These are phyloP conservation scores for Lymantria monacha DNA, from an alignment of 2,888 invertebrate species.

Conservation along the genomic window DNA sequence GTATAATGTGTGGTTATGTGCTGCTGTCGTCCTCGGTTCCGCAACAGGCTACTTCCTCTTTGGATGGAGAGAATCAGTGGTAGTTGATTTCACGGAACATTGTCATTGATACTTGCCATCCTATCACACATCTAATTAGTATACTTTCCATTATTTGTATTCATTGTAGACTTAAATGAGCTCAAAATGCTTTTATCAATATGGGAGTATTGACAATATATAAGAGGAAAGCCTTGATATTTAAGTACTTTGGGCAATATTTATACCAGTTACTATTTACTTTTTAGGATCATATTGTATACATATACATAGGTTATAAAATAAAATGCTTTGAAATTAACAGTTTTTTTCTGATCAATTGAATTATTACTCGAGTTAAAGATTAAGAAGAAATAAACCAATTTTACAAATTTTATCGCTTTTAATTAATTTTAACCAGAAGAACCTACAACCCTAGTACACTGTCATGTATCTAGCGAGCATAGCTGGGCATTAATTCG, in stretches of 20 bases:
- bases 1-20: slow-evolving; percentile 96
- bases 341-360: neutral
- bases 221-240: slow-evolving; percentile 61
- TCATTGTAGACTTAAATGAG: slow-evolving; percentile 53
- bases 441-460: neutral
- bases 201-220: slow-evolving; percentile 65
- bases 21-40: slow-evolving; percentile 94
- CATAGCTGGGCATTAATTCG: too few species aligned
- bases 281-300: slow-evolving; percentile 46
- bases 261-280: slow-evolving; percentile 72
- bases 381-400: too few species aligned
- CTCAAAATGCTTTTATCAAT: slow-evolving; percentile 60
- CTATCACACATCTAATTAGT: slow-evolving; percentile 31
- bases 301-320: slow-evolving; percentile 56
- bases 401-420: too few species aligned
- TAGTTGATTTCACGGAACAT: slow-evolving; percentile 97
- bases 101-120: slow-evolving; percentile 87
- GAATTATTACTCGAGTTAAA: too few species aligned
- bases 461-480: too few species aligned
- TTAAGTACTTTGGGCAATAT: slow-evolving; percentile 60
- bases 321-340: slow-evolving; percentile 52
- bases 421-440: neutral
- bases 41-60: slow-evolving; percentile 96
- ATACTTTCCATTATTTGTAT: slow-evolving; percentile 31
- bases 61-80: slow-evolving; percentile 96